Percentiles rank a stretch among this genome's conserved stretches.
These are phyloP conservation scores for Colistium nudipinnis DNA, from an alignment of 2,113 vertebrate species.

Conservation along the genomic window DNA sequence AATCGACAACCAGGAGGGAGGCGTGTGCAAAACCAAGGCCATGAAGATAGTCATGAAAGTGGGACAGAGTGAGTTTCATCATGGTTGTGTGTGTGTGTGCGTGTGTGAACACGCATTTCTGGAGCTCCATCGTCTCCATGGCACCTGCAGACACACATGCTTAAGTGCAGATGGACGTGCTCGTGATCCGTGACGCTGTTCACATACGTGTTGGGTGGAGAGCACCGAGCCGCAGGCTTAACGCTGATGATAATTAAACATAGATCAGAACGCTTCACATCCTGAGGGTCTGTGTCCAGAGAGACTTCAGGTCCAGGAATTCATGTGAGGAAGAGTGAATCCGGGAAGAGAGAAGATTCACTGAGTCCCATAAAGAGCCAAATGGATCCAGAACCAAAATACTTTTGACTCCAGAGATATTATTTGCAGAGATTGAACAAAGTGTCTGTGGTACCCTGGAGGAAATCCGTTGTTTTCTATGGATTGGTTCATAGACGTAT, in stretches of 20 bases:
- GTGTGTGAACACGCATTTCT: conserved; percentile 38
- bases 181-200: too few relatives aligned
- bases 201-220: too few relatives aligned
- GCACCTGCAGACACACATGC: too few relatives aligned
- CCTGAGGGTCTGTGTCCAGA: too few relatives aligned
- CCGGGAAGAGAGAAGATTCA: background rate
- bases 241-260: too few relatives aligned
- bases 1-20: conserved; percentile 98
- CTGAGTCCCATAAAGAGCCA: conserved; percentile 7
- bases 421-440: too few relatives aligned
- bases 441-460: background rate
- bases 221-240: too few relatives aligned
- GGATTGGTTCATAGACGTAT: background rate
- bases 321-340: too few relatives aligned
- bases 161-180: too few relatives aligned
- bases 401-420: too few relatives aligned
- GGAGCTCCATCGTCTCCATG: conserved; percentile 63
- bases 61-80: conserved; percentile 93
- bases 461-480: background rate
- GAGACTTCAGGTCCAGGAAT: too few relatives aligned
- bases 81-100: background rate
- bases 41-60: conserved; percentile 99
- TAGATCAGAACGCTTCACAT: too few relatives aligned
- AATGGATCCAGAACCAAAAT: conserved; percentile 1
- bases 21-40: conserved; percentile 97